Base-by-base conservation (phyloP, 92 coral and sea anemone genomes). In the Porites cylindrica region DNA sequence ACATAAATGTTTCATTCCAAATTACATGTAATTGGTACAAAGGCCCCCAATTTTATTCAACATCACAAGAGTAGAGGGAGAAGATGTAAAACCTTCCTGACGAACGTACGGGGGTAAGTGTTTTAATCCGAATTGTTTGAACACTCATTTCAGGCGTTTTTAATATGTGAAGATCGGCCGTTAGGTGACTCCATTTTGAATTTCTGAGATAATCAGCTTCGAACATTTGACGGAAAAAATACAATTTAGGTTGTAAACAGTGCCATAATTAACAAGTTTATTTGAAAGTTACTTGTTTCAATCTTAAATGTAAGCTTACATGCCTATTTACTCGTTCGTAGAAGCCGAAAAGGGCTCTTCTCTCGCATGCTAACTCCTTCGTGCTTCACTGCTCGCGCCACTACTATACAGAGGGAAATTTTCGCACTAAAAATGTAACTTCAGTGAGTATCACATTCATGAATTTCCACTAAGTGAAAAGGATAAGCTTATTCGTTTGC, bases 71-170 rank as follows among this genome's bases (percentile, higher is more conserved):
- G 20, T 60, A 54, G 7, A 32, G 6, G 5, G 65, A 17, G 38
- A 19, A 53, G 18, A 56, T 54, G 80, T 76, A 20, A 8, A 75
- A 76, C 80, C 80, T 76, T 56, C 80, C 70, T 61, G 6, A 32
- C 1, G 1, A 17, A 32, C 6, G 7, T 4, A 62, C 60, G 12
- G 10, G 1, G 13, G 10, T 54, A 8, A 54, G 62, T 11, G 81
- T 77, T 54, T 77, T 77, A 77, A 77, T 60, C 81, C 70, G 69
- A 60, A 77, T 77, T 77, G 69, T 77, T 77, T 20, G 12, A 1
- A 32, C 26, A 51, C 11, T n/a, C 6, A 20, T 77, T 29, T 29
- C 23, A 16, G 12, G 6, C 67, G 53, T 51, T 10, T 59, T 77
- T 77, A 24, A 77, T 58, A 61, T 61, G 11, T 8, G 47, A 77